Conservation (phyloP, 2,797 vertebrate species). For the Pipistrellus nathusii region DNA sequence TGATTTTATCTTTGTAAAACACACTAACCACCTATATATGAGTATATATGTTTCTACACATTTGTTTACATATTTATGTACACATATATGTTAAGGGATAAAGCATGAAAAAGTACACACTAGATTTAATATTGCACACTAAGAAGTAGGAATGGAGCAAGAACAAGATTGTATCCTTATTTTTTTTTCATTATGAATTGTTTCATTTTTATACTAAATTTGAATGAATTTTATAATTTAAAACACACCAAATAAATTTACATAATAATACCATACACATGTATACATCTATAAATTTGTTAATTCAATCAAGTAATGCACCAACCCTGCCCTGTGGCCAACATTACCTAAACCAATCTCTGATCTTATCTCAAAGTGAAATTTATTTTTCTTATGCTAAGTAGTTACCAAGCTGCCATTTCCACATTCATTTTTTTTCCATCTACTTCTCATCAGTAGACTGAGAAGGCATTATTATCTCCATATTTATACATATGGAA, state of each 20-base stretch:
- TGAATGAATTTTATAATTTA: not conserved
- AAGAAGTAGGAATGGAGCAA: not conserved
- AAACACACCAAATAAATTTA: not conserved
- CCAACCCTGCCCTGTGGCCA: not conserved
- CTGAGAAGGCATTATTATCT: slow-evolving; percentile 14
- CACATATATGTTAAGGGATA: not conserved
- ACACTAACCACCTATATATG: not conserved
- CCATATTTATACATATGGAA: not conserved
- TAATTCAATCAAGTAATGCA: not conserved
- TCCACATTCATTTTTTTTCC: not conserved
- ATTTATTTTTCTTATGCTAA: not conserved
- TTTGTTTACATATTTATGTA: not conserved
- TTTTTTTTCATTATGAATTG: not conserved
- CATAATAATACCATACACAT: not conserved
- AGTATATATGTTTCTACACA: not conserved
- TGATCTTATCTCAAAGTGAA: not conserved
- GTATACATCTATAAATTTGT: not conserved
- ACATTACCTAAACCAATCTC: not conserved
- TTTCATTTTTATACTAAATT: slow-evolving; percentile 18
- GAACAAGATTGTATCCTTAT: not conserved
- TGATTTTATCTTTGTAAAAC: slow-evolving; percentile 11
- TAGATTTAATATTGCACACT: not conserved
- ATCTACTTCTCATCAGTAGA: not conserved
- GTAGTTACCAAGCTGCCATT: not conserved
- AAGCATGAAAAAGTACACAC: not conserved